Evolutionary conservation across 1,140 invertebrate species (phyloP), one percentile per base, ranked within the genome.

Genomic region (Bicyclus anynana): DNA sequence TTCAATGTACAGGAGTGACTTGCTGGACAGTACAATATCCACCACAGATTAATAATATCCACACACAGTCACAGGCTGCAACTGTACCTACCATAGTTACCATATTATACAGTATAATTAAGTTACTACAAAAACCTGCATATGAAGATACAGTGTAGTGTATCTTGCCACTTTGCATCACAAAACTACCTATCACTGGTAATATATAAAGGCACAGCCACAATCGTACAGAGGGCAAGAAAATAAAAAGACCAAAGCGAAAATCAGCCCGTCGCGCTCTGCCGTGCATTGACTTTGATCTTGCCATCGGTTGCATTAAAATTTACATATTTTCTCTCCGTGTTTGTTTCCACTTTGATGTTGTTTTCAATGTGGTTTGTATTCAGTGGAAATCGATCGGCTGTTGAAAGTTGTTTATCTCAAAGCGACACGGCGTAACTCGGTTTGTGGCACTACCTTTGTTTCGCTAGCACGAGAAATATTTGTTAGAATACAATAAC

Each of bases 261-360:
- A 72, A 80, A 80, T 75, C 78, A 77, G 65, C 67, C 70, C 42
- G 63, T 12, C 42, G 44, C 44, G n/a, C 14, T 14, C 62, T 57
- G 57, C 62, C 26, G 42, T 44, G 52, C 59, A 61, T 50, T 60
- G 58, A 62, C 67, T 77, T 72, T 80, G 69, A 74, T 72, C 63
- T 65, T 59, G 51, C 52, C 72, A 69, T 74, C 72, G 62, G 65
- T 67, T 74, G 72, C 69, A 74, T 74, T 74, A 72, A 72, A 74
- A 74, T 74, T 74, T 74, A 74, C 72, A 74, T 74, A 74, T 62
- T 71, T 69, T 66, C 61, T 67, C 57, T 65, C 66, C 53, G 61
- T 63, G 65, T 71, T 71, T 65, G 63, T 60, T 69, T 62, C 59
- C 59, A 69, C 66, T 71, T 74, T 71, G 68, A 74, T 69, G 68